A percentile compares a stretch with the other conserved stretches of the same genome.
phyloP scores from a whole-genome alignment of 1,140 invertebrate species.

The Nasonia vitripennis region DNA sequence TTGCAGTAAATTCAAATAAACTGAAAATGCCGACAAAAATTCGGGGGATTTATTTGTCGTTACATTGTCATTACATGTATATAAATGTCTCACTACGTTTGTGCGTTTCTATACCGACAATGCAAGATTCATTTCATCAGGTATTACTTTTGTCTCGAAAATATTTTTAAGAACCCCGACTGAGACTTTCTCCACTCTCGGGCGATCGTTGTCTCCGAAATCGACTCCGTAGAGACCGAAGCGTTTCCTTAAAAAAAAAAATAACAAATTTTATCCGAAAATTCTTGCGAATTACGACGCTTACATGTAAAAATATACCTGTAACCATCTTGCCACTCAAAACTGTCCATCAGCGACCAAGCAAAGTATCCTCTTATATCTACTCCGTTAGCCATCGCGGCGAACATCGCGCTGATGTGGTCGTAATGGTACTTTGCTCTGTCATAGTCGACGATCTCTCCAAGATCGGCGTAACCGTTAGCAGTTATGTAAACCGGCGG shows the following conservation, averaged over 20 bases:
- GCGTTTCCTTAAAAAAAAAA: conserved; percentile 60
- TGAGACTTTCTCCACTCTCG: conserved; percentile 65
- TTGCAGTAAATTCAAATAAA: too few relatives aligned
- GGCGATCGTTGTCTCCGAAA: conserved; percentile 68
- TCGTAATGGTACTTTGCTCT: conserved; percentile 70
- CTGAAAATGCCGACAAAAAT: too few relatives aligned
- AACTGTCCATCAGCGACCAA: conserved; percentile 88
- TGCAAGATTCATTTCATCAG: background rate
- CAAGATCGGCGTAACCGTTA: conserved; percentile 77
- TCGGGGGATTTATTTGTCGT: too few relatives aligned
- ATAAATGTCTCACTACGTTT: too few relatives aligned
- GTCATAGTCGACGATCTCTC: conserved; percentile 73
- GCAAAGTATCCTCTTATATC: conserved; percentile 80
- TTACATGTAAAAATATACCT: conserved; percentile 50
- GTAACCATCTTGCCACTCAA: conserved; percentile 83
- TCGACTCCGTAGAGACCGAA: conserved; percentile 75
- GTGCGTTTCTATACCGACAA: too few relatives aligned
- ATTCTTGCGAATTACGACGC: background rate
- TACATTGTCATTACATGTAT: too few relatives aligned
- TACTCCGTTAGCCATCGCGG: conserved; percentile 71
- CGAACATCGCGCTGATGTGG: conserved; percentile 64
- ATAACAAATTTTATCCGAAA: background rate
- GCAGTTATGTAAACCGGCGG: conserved; percentile 75
- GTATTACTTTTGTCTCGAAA: conserved; percentile 47
- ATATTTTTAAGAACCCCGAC: conserved; percentile 59